phyloP scores from a whole-genome alignment of 1,140 invertebrate species.

The Anastrepha ludens region DNA sequence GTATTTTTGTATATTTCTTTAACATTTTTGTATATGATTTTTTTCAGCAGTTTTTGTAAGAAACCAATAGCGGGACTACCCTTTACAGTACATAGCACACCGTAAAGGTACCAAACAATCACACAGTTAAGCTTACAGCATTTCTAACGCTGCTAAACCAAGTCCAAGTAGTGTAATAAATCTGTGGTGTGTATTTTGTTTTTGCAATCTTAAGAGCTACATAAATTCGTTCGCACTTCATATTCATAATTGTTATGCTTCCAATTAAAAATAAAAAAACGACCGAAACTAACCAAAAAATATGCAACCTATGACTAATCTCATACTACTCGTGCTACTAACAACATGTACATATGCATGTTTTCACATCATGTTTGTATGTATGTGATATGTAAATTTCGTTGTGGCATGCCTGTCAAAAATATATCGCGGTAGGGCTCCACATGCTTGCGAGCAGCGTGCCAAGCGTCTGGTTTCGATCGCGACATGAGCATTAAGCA shows the following conservation, averaged over 20 bases:
- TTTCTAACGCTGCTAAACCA: neutral
- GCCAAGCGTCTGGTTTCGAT: neutral
- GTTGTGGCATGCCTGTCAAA: constrained; percentile 14
- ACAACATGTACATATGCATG: too few species aligned
- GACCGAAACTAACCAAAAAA: too few species aligned
- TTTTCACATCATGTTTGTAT: neutral
- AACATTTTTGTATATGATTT: too few species aligned
- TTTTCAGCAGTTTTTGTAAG: too few species aligned
- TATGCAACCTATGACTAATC: too few species aligned
- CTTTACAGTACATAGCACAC: too few species aligned
- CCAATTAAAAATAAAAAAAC: neutral
- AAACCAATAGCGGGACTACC: too few species aligned
- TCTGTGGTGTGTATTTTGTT: neutral
- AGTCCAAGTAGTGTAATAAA: neutral
- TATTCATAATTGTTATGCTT: constrained; percentile 31
- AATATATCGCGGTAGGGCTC: constrained; percentile 32
- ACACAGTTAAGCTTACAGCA: too few species aligned
- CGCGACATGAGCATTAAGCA: constrained; percentile 45
- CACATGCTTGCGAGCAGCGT: neutral
- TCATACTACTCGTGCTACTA: too few species aligned
- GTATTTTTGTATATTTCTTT: too few species aligned
- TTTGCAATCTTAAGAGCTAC: neutral
- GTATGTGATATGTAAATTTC: constrained; percentile 6
- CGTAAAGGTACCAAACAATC: too few species aligned
- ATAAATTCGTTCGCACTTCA: constrained; percentile 2